Base-by-base conservation (phyloP, 2,113 vertebrate genomes). In the Hydropotes inermis region DNA sequence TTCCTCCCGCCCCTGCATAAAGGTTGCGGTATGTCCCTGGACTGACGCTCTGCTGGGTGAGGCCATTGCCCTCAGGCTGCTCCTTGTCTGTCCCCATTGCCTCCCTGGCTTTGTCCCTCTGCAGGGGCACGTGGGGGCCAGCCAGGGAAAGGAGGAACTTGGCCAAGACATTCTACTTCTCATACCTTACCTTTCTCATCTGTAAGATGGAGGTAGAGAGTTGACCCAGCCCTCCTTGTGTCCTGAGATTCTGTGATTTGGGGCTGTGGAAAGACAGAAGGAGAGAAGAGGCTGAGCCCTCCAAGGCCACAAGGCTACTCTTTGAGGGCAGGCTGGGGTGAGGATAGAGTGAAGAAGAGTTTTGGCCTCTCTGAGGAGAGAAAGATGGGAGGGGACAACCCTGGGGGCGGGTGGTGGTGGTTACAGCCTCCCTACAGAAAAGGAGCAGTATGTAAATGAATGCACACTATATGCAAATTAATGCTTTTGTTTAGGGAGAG, bases 391-490 rank as follows among this genome's bases (percentile, higher is more conserved):
- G 15, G 64, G 64, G 33, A 67, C 64, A 67, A 67, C 64, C 2
- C 16, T n/a, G 92, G 36, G 47, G 81, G 19, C 47, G 11, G 47
- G 28, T 76, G 12, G 92, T 52, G 39, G 57, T 47, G 9, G 14
- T 79, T 25, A 27, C 25, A 36, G 50, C 50, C 78, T 81, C 30
- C 60, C 30, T 13, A 19, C 2, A 6, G 45, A 95, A 79, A 87
- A 90, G 57, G 30, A 87, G 28, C 36, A 2, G 7, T 76, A 85
- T 60, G 61, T 95, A 94, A 97, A 95, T 50, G 39, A 92, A 28
- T 33, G 33, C 28, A 52, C 7, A 7, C 5, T 45, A 36, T 47
- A 94, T 95, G 97, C 94, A 97, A 95, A 98, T 96, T 27, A 91
- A 84, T 23, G 90, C 81, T 87, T 94, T 97, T 96, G 96, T 97